Base-by-base conservation (phyloP, 2,797 vertebrate species). In the Pogonophryne albipinna region DNA sequence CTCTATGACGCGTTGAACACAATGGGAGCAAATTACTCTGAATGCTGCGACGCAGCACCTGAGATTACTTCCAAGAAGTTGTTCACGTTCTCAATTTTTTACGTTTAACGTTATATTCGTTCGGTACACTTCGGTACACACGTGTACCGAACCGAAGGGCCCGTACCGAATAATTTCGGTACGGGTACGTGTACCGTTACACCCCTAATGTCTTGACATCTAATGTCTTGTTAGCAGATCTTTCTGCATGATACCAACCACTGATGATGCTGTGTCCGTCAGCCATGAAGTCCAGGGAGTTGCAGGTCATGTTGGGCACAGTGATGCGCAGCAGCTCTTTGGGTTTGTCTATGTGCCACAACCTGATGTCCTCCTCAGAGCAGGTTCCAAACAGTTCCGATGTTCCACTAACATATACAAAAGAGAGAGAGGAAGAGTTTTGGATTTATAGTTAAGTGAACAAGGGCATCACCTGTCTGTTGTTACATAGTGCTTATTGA, bases 351-450 rank as follows among this genome's bases (percentile, higher is more conserved):
- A 93, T 94, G 87, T 96, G 94, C 97, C 98, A 99, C 47, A 98
- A 85, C 52, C 96, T 92, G 85, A 98, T 97, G 80, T 97, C 96
- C 15, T 91, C 94, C 82, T 92, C 91, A 66, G 96, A 96, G 76
- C 97, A 98, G 51, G 97, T 97, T 51, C 93, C 97, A 71, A 98
- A 99, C 6, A 98, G 84, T 65, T 97, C 96, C 0, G 95, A 96
- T 0, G 93, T 93, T 53, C 91, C 96, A 71, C 98, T 98, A 79
- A 66, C 64, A 88, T 75, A 80, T 38, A 50, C 5, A 74, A 49
- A 23, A 23, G 23, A 23, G 14, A 27, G 34, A 66, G 0, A 17
- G 15, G 78, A 19, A 53, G 0, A 55, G 0, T 62, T 13, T 11
- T n/a, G 53, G 7, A 57, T 53, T 47, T 44, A 63, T 9, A 56